Percentiles rank a stretch among this genome's conserved stretches.
Evolutionary conservation across 2,888 invertebrate species (phyloP).

Genomic region (Platerodrilus igneus): DNA sequence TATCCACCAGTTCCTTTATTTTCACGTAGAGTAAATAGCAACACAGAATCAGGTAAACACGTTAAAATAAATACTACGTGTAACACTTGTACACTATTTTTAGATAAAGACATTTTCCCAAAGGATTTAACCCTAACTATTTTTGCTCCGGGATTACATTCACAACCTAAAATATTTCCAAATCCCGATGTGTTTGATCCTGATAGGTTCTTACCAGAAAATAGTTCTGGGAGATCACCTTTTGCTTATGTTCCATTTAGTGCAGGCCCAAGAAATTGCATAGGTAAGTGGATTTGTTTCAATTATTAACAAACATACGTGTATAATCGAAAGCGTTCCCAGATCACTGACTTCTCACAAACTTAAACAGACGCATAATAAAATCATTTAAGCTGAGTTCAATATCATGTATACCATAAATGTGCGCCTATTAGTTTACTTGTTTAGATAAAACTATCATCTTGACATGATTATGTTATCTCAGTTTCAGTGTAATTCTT

Average conservation of each 20-base stretch:
- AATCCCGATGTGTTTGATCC: conserved; percentile 54
- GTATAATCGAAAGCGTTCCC: conserved; percentile 40
- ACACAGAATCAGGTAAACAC: conserved; percentile 39
- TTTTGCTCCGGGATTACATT: conserved; percentile 49
- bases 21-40: conserved; percentile 45
- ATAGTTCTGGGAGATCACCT: conserved; percentile 42
- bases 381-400: too few species aligned
- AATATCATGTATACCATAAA: too few species aligned
- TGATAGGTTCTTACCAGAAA: conserved; percentile 50
- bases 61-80: background rate
- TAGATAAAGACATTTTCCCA: conserved; percentile 34
- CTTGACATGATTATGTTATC: too few species aligned
- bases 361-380: too few species aligned
- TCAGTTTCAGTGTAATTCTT: background rate
- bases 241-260: conserved; percentile 59
- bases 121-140: conserved; percentile 46
- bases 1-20: conserved; percentile 54
- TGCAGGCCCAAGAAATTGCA: conserved; percentile 62
- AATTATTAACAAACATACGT: too few species aligned
- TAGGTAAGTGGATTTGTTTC: conserved; percentile 48
- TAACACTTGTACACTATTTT: too few species aligned
- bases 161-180: conserved; percentile 50
- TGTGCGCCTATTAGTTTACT: too few species aligned
- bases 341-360: too few species aligned
- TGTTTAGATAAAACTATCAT: too few species aligned